Conservation (phyloP, 2,888 invertebrate species). For the Candidula unifasciata region DNA sequence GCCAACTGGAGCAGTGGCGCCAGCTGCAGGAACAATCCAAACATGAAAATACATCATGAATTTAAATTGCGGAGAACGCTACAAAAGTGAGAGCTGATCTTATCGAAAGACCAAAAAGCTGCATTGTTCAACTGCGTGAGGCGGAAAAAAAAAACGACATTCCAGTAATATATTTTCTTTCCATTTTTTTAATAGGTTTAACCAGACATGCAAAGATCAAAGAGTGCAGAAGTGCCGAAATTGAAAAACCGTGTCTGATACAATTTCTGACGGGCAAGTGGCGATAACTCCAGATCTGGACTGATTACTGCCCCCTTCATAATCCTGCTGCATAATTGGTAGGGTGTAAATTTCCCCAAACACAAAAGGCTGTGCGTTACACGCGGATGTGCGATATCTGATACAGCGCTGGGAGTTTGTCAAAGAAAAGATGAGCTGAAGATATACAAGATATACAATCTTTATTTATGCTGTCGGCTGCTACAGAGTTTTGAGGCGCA, state of each 20-base stretch:
- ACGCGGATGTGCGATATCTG: neutral
- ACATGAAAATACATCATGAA: neutral
- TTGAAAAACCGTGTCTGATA: slow-evolving; percentile 17
- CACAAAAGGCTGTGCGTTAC: neutral
- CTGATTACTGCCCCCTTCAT: slow-evolving; percentile 26
- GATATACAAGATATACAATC: too few relatives aligned
- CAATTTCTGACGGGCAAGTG: slow-evolving; percentile 18
- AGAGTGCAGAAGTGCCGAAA: neutral
- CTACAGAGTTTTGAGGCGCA: too few relatives aligned
- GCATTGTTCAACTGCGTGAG: neutral
- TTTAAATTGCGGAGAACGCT: neutral
- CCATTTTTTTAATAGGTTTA: neutral
- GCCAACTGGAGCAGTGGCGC: neutral
- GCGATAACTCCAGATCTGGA: slow-evolving; percentile 20
- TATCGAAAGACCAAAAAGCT: neutral
- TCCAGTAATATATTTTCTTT: too few relatives aligned
- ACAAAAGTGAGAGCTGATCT: neutral
- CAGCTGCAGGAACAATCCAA: neutral
- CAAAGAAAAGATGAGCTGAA: slow-evolving; percentile 3
- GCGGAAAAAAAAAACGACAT: too few relatives aligned
- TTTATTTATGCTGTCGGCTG: too few relatives aligned
- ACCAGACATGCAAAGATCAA: slow-evolving; percentile 6
- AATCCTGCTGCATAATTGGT: neutral
- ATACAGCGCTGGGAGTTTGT: neutral
- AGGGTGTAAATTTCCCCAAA: neutral